phyloP scores from a whole-genome alignment of 2,113 vertebrate genomes.

The Sterna hirundo region DNA sequence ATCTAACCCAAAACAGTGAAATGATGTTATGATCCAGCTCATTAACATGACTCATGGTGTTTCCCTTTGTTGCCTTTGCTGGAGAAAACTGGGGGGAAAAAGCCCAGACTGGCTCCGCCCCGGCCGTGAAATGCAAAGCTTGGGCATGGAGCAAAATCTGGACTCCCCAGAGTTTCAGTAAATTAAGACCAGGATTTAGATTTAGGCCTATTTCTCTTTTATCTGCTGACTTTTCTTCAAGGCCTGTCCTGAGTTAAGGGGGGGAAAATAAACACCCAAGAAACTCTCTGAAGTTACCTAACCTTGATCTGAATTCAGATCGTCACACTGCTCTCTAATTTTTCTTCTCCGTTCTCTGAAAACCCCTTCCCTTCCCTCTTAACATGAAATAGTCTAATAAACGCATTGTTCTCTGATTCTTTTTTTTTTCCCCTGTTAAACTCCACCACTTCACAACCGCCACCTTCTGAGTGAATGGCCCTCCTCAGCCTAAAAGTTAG shows the following conservation, averaged over 20 bases:
- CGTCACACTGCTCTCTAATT: not conserved
- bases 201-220: not conserved
- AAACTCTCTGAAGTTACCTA: not conserved
- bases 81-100: not conserved
- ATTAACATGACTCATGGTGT: not conserved
- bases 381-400: slow-evolving; percentile 28
- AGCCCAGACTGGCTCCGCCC: not conserved
- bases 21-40: not conserved
- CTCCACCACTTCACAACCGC: slow-evolving; percentile 15
- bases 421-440: not conserved
- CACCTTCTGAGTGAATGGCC: slow-evolving; percentile 22
- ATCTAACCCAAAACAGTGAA: not conserved
- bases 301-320: not conserved
- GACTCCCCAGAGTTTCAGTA: not conserved
- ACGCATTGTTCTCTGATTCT: not conserved
- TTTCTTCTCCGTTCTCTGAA: not conserved
- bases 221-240: not conserved
- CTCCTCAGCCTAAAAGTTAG: not conserved
- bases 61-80: not conserved
- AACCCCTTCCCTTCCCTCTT: not conserved
- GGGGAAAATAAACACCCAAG: not conserved
- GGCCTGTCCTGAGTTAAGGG: not conserved
- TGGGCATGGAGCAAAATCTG: not conserved
- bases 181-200: not conserved
- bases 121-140: not conserved